Conservation (phyloP, 2,797 vertebrate genomes). For the Sebastes kiyomatsui region DNA sequence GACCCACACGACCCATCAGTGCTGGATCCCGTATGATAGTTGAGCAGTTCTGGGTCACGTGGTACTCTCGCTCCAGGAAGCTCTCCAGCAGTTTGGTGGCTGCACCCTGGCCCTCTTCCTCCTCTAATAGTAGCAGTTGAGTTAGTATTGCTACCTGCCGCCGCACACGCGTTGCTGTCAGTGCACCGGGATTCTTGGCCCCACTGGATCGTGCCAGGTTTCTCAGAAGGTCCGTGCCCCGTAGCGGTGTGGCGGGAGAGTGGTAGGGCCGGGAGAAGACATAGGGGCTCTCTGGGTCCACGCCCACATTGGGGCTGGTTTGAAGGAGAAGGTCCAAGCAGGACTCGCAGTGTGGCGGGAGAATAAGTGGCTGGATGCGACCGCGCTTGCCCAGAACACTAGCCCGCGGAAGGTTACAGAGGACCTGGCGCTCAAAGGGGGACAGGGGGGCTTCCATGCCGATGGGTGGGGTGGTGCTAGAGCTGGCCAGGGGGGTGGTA, state of each 20-base stretch:
- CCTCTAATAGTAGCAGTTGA: conserved; percentile 83
- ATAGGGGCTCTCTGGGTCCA: conserved; percentile 84
- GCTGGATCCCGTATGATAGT: conserved; percentile 78
- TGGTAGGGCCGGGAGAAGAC: conserved; percentile 86
- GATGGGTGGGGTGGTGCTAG: conserved; percentile 33
- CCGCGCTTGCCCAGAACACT: conserved; percentile 83
- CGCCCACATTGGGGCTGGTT: conserved; percentile 82
- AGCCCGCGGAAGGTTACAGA: conserved; percentile 79
- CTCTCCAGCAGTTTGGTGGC: conserved; percentile 78
- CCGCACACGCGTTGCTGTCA: conserved; percentile 79
- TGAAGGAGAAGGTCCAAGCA: conserved; percentile 85
- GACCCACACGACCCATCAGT: conserved; percentile 83
- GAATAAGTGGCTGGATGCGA: conserved; percentile 81
- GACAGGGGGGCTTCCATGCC: conserved; percentile 79
- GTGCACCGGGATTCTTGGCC: conserved; percentile 75
- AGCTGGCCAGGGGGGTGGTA: conserved; percentile 28
- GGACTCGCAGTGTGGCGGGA: conserved; percentile 83
- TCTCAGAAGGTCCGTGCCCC: conserved; percentile 85
- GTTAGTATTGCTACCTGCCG: conserved; percentile 85
- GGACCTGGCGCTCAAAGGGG: conserved; percentile 82
- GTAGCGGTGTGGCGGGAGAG: conserved; percentile 83
- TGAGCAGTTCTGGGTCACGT: conserved; percentile 84
- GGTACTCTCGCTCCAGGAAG: conserved; percentile 84
- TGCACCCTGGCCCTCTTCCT: conserved; percentile 67
- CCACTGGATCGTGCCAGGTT: conserved; percentile 82